These are phyloP conservation scores for Sycophila sp. DNA, from an alignment of 1,140 invertebrate species.

Conservation along the genomic window DNA sequence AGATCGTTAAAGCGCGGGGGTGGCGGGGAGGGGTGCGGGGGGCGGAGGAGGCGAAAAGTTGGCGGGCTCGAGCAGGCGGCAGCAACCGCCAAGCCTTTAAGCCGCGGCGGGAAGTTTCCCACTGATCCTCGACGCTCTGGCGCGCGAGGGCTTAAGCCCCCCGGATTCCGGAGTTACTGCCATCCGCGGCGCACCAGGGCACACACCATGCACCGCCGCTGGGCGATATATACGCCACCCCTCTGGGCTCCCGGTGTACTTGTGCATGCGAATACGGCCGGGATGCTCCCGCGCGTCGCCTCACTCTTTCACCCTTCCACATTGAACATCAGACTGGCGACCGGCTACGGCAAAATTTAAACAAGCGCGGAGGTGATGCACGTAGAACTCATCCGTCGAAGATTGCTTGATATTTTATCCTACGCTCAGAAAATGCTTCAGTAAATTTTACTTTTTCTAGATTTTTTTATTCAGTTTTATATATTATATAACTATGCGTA, in stretches of 20 bases:
- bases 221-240: not conserved
- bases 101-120: conserved; percentile 65
- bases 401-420: too few relatives aligned
- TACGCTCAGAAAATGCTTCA: too few relatives aligned
- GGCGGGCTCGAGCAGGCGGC: too few relatives aligned
- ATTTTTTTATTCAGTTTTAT: too few relatives aligned
- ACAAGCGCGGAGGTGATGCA: too few relatives aligned
- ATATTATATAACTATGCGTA: too few relatives aligned
- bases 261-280: not conserved
- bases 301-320: too few relatives aligned
- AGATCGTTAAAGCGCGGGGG: conserved; percentile 6
- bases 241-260: not conserved
- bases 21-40: conserved; percentile 12
- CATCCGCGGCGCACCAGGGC: conserved; percentile 50
- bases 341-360: not conserved
- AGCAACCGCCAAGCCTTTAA: conserved; percentile 67
- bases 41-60: conserved; percentile 38
- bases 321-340: too few relatives aligned
- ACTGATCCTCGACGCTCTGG: conserved; percentile 60
- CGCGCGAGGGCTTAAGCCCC: conserved; percentile 62
- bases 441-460: too few relatives aligned
- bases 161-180: conserved; percentile 66
- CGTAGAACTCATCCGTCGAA: too few relatives aligned
- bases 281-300: too few relatives aligned
- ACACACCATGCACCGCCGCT: conserved; percentile 51